Evolutionary conservation across 2,797 vertebrate species (phyloP), one percentile per base, ranked within the genome.

Genomic region (Poecilia velifera): DNA sequence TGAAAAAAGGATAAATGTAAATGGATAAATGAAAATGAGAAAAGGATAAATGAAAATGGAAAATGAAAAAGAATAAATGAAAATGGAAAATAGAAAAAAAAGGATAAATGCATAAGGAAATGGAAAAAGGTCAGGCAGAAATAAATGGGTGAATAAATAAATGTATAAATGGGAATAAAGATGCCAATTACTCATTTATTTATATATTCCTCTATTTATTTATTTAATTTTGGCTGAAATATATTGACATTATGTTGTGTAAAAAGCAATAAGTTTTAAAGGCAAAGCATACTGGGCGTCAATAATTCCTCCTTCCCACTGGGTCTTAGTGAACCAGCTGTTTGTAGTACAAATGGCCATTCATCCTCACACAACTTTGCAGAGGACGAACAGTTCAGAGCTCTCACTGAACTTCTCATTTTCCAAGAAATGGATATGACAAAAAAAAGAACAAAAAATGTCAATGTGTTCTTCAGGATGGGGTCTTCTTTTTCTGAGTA

Each of bases 341-440:
- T 71, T 47, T 41, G 7, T 2, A 3, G 3, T 2, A 73, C 31
- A 55, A 6, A n/a, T 57, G 28, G 4, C 46, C 10, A 18, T 13
- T 28, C 36, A 18, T 13, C 3, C 12, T 51, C 25, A 45, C 6
- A 4, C 45, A 14, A 47, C 55, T 74, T 64, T 78, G 28, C 76
- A 72, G 79, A 76, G 59, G 75, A 87, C 79, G 66, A 45, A 25
- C 66, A 64, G 43, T 25, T 47, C 8, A 39, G 18, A 43, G 73
- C 76, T 74, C 83, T 34, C 43, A 77, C 36, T 72, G 25, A 53
- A 75, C 81, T 76, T 88, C 81, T 81, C 82, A 81, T 87, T 88
- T 88, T 76, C 77, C 73, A 77, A 80, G 77, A 83, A 70, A 85
- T 68, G 14, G 34, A 78, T 31, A 18, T 47, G 73, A 57, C 64